Evolutionary conservation across 2,797 vertebrate species (phyloP), one percentile per base, ranked within the genome.

Genomic region (Poliocrania exsul): DNA sequence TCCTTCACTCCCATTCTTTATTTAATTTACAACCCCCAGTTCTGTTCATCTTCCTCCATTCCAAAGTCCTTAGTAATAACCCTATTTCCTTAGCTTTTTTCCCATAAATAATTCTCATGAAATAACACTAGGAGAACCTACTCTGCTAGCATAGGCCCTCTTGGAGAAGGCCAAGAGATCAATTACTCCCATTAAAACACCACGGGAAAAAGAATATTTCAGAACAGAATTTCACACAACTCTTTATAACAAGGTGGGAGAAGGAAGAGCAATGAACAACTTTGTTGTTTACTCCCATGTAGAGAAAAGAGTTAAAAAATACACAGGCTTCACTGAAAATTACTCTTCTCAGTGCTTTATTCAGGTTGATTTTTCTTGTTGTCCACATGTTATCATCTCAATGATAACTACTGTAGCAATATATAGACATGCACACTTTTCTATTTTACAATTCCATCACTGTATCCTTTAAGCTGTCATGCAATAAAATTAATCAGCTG

Each of bases 11-110:
- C 20, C 49, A 25, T 70, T 95, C 65, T 81, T 92, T 69, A 56
- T 77, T 88, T 96, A 92, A 96, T 92, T 96, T 94, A 84, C 73
- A 90, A 16, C 64, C 62, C 61, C n/a, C 38, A 73, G 44, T 80
- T 91, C 42, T 77, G 73, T 85, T 86, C 80, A 33, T 94, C 94
- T 88, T 92, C 26, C 77, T 86, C 47, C 80, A 47, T 93, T 94
- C 73, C 64, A 54, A 77, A 81, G 74, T 94, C 42, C 53, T 91
- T 82, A 80, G 56, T 61, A 86, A 92, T 54, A 93, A 65, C 33
- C 50, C 37, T 84, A 71, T 66, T 96, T 95, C 77, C 64, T 86
- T 49, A 66, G 23, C 31, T 67, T 71, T 92, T 79, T 91, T 88
- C 42, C 62, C 92, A 81, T 95, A 94, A 95, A 89, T 93, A 94